phyloP scores from a whole-genome alignment of 2,888 invertebrate species.

The Dromius quadrimaculatus region DNA sequence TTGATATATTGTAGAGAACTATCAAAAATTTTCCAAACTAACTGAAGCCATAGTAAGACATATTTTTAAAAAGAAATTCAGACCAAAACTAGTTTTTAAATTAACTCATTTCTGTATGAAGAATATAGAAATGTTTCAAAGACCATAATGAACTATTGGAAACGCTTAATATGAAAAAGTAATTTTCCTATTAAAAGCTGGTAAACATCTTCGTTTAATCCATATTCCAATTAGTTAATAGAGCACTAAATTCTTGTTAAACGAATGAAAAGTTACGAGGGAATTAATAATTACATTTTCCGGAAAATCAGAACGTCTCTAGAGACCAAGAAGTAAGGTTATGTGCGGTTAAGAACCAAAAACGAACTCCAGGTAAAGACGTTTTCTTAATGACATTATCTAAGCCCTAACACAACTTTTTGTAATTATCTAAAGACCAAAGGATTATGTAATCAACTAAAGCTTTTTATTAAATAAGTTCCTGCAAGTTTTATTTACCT shows the following conservation, averaged over 20 bases:
- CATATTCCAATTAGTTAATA: constrained; percentile 25
- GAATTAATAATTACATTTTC: constrained; percentile 5
- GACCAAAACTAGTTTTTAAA: no score
- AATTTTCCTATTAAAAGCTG: not conserved
- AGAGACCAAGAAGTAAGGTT: not conserved
- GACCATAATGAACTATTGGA: no score
- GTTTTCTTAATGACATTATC: not conserved
- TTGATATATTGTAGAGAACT: no score
- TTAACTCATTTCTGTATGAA: no score
- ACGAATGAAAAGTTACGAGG: not conserved
- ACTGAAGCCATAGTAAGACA: no score
- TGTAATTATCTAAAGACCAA: not conserved
- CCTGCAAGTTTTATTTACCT: not conserved
- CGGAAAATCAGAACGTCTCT: not conserved
- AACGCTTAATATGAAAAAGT: not conserved
- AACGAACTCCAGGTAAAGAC: not conserved
- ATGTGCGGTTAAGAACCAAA: not conserved
- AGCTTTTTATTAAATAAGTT: not conserved
- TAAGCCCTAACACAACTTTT: not conserved
- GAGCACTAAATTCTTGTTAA: constrained; percentile 18
- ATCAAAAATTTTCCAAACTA: no score
- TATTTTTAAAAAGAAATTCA: no score
- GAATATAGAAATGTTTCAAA: no score
- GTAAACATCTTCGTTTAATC: not conserved
- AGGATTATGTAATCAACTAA: not conserved